Evolutionary conservation across 2,888 invertebrate species (phyloP).

Genomic region (Harmothoe impar): DNA sequence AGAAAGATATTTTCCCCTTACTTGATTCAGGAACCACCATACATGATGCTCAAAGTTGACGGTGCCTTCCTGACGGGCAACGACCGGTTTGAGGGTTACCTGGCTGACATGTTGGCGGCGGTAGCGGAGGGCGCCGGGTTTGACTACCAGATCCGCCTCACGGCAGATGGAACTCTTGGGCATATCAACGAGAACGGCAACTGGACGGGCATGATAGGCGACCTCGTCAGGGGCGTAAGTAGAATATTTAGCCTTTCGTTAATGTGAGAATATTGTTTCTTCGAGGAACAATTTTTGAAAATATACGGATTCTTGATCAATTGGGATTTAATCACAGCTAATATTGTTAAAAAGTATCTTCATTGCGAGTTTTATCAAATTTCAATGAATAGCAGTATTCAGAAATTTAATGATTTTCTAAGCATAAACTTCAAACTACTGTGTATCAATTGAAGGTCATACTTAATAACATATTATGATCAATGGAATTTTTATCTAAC

Average conservation of each 20-base stretch:
- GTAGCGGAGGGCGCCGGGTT: conserved; percentile 67
- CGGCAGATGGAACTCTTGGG: conserved; percentile 67
- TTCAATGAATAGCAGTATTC: too few relatives aligned
- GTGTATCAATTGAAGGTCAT: too few relatives aligned
- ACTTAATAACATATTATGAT: too few relatives aligned
- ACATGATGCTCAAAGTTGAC: conserved; percentile 70
- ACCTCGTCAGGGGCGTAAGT: conserved; percentile 70
- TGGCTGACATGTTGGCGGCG: conserved; percentile 69
- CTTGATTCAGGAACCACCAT: conserved; percentile 69
- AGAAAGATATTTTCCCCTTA: too few relatives aligned
- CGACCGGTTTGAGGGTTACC: conserved; percentile 72
- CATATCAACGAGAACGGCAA: conserved; percentile 64
- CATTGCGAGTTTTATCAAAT: too few relatives aligned
- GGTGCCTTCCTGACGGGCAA: conserved; percentile 70
- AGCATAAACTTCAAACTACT: too few relatives aligned
- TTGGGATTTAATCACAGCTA: too few relatives aligned
- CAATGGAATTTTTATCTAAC: too few relatives aligned
- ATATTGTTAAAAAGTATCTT: too few relatives aligned
- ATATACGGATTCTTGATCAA: background rate
- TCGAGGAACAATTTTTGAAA: background rate
- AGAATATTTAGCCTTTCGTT: background rate
- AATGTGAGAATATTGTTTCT: background rate
- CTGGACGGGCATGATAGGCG: conserved; percentile 71
- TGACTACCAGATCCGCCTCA: conserved; percentile 70
- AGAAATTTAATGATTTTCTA: too few relatives aligned